Evolutionary conservation across 2,113 vertebrate genomes (phyloP).

Genomic region (Emydocephalus ijimae): DNA sequence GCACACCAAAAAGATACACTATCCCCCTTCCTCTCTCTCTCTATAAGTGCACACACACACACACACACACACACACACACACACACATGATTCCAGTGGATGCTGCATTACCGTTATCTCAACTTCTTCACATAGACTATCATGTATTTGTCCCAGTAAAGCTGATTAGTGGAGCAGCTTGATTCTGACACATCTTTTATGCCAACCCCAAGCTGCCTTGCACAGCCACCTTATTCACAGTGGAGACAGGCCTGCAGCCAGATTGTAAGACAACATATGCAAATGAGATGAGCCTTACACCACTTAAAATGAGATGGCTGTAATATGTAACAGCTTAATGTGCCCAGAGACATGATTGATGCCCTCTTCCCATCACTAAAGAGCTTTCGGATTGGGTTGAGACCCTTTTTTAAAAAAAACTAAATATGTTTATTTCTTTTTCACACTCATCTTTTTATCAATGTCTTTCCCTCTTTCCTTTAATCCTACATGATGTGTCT

Average conservation of each 20-base stretch:
- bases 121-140: constrained; percentile 81
- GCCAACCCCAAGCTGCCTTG: constrained; percentile 71
- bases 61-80: not conserved
- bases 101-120: constrained; percentile 69
- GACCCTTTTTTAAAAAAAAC: constrained; percentile 37
- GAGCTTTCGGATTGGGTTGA: constrained; percentile 49
- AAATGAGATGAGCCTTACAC: constrained; percentile 80
- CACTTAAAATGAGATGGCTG: constrained; percentile 77
- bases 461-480: constrained; percentile 10
- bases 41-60: not conserved
- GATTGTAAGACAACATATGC: constrained; percentile 76
- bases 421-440: constrained; percentile 53
- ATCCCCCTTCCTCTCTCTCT: not conserved
- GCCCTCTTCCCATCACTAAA: constrained; percentile 47
- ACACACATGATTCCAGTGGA: constrained; percentile 47
- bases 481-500: constrained; percentile 8
- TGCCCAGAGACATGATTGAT: constrained; percentile 56
- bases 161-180: constrained; percentile 82
- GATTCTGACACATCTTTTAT: constrained; percentile 78
- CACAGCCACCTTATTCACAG: constrained; percentile 76
- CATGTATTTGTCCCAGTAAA: constrained; percentile 72
- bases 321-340: constrained; percentile 68
- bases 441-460: constrained; percentile 19
- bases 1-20: not conserved
- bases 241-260: constrained; percentile 80